Evolutionary conservation across 2,888 invertebrate species (phyloP).

Genomic region (Volucella zonaria): DNA sequence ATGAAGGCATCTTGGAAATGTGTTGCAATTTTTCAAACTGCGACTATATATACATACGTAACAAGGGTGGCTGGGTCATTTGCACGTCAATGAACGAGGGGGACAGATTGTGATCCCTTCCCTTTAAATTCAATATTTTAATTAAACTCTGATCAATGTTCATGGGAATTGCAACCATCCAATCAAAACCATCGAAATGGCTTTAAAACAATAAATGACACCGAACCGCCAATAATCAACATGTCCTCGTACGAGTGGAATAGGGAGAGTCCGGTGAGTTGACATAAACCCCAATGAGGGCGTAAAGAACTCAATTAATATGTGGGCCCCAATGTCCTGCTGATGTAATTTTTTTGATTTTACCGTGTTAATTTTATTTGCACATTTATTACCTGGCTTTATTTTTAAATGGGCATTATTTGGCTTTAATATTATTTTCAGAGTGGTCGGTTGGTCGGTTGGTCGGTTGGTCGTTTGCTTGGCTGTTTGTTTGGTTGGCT

Average conservation of each 20-base stretch:
- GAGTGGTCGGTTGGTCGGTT: slow-evolving; percentile 42
- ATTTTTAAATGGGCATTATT: slow-evolving; percentile 72
- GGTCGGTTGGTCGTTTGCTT: slow-evolving; percentile 66
- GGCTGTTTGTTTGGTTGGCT: slow-evolving; percentile 38
- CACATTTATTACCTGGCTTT: slow-evolving; percentile 74
- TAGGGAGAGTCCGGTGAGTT: slow-evolving; percentile 37
- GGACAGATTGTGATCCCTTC: neutral
- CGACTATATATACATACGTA: slow-evolving; percentile 21
- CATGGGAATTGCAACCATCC: slow-evolving; percentile 56
- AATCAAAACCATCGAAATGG: slow-evolving; percentile 53
- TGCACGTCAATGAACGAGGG: slow-evolving; percentile 55
- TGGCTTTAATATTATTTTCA: slow-evolving; percentile 64
- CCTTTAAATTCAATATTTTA: slow-evolving; percentile 28
- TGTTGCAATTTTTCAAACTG: slow-evolving; percentile 70
- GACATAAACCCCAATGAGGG: slow-evolving; percentile 58
- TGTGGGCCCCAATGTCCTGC: slow-evolving; percentile 52
- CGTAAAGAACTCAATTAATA: slow-evolving; percentile 68
- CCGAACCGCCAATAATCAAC: slow-evolving; percentile 13
- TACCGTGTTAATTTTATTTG: slow-evolving; percentile 73
- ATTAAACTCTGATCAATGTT: slow-evolving; percentile 59
- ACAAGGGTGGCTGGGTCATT: slow-evolving; percentile 27
- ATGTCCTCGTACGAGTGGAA: slow-evolving; percentile 25
- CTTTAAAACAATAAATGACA: slow-evolving; percentile 43
- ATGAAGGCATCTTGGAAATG: slow-evolving; percentile 59
- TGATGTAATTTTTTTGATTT: slow-evolving; percentile 71